phyloP scores from a whole-genome alignment of 2,888 invertebrate species.

The Rhamnusium bicolor region DNA sequence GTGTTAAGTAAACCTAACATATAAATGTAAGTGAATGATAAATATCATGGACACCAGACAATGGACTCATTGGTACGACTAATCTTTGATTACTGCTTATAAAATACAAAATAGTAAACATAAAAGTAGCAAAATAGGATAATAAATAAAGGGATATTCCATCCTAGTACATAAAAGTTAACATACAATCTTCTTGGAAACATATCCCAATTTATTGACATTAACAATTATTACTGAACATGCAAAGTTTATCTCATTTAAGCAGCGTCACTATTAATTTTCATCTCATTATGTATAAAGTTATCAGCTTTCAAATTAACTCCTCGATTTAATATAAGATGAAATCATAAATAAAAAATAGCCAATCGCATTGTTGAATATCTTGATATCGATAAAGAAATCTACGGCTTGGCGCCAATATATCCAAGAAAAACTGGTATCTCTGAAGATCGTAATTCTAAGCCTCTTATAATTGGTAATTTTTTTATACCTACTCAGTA shows the following conservation, averaged over 20 bases:
- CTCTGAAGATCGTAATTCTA: conserved; percentile 41
- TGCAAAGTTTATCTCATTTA: background rate
- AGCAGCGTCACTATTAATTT: background rate
- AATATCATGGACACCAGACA: too few relatives aligned
- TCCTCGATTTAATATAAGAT: background rate
- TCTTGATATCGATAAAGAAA: conserved; percentile 25
- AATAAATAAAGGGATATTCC: too few relatives aligned
- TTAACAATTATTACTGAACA: too few relatives aligned
- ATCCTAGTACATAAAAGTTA: too few relatives aligned
- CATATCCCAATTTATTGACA: too few relatives aligned
- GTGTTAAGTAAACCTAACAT: too few relatives aligned
- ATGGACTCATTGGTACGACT: too few relatives aligned
- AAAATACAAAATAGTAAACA: too few relatives aligned
- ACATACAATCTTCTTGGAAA: too few relatives aligned
- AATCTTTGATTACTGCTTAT: too few relatives aligned
- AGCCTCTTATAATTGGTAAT: conserved; percentile 54
- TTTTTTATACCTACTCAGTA: conserved; percentile 48
- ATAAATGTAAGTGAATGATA: too few relatives aligned
- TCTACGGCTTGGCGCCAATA: conserved; percentile 26
- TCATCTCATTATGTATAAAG: background rate
- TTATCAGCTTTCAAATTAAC: background rate
- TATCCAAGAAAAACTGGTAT: conserved; percentile 38
- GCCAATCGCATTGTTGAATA: conserved; percentile 9
- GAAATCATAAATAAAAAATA: background rate
- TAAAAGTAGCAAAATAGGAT: too few relatives aligned